Percentiles rank a stretch among this genome's conserved stretches.
These are phyloP conservation scores for Delia radicum DNA, from an alignment of 1,140 invertebrate species.

Conservation along the genomic window DNA sequence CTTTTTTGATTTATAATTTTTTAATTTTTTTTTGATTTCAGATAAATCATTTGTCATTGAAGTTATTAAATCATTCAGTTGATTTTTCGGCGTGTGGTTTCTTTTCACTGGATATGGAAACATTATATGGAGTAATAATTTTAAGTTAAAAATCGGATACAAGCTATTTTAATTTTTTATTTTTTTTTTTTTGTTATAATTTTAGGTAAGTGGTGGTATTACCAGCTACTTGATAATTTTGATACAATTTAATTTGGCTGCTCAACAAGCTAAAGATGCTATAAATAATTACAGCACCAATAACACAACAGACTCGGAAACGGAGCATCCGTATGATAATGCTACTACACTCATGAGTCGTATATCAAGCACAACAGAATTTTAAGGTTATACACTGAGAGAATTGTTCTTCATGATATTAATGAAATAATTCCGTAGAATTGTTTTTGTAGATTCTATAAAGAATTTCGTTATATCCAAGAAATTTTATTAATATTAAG, in stretches of 20 bases:
- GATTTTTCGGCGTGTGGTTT: conserved; percentile 55
- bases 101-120: conserved; percentile 54
- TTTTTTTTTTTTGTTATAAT: background rate
- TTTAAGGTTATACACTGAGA: too few relatives aligned
- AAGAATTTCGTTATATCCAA: too few relatives aligned
- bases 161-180: background rate
- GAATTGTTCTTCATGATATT: too few relatives aligned
- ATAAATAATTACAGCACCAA: conserved; percentile 39
- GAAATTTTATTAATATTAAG: too few relatives aligned
- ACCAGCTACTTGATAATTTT: conserved; percentile 54
- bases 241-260: conserved; percentile 54
- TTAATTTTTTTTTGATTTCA: background rate
- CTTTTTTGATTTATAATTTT: too few relatives aligned
- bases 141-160: background rate
- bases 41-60: conserved; percentile 51
- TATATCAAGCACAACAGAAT: background rate
- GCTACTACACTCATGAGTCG: background rate
- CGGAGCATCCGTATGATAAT: background rate
- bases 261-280: conserved; percentile 52
- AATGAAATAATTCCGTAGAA: too few relatives aligned
- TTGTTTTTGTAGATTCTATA: too few relatives aligned
- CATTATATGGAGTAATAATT: conserved; percentile 43
- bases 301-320: background rate
- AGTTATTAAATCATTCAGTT: conserved; percentile 52
- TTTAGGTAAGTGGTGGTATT: conserved; percentile 48